Conservation (phyloP, 64 coral and sea anemone species). For the Astreopora myriophthalma region DNA sequence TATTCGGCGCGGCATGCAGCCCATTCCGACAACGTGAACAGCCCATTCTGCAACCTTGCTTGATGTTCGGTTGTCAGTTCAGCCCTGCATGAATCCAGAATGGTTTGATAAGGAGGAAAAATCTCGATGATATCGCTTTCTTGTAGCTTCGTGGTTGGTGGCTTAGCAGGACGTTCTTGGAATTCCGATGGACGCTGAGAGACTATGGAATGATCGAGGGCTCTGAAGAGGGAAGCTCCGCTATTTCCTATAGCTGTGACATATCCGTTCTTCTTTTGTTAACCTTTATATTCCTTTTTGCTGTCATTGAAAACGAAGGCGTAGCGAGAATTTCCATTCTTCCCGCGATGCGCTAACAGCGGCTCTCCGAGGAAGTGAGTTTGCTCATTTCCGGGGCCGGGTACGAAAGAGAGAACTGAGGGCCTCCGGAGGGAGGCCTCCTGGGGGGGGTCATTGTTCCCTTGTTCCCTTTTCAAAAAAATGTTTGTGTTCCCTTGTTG, state of each 20-base stretch:
- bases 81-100: conserved; percentile 24
- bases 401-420: not conserved
- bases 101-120: not conserved
- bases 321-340: too few species aligned
- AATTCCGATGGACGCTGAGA: conserved; percentile 45
- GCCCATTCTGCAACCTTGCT: not conserved
- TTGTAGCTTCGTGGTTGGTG: conserved; percentile 23
- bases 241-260: not conserved
- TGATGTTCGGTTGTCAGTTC: not conserved
- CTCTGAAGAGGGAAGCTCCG: not conserved
- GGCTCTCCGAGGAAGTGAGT: not conserved
- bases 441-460: too few species aligned
- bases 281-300: too few species aligned
- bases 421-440: too few species aligned
- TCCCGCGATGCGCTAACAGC: not conserved
- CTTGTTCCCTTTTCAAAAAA: too few species aligned
- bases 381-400: not conserved
- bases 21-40: not conserved
- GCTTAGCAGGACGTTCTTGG: not conserved
- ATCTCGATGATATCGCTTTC: conserved; percentile 34
- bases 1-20: not conserved
- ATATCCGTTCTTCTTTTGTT: too few species aligned
- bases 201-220: not conserved
- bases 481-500: too few species aligned
- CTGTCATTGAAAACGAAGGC: too few species aligned